Evolutionary conservation across 2,888 invertebrate species (phyloP).

Genomic region (Chelonus formosanus): DNA sequence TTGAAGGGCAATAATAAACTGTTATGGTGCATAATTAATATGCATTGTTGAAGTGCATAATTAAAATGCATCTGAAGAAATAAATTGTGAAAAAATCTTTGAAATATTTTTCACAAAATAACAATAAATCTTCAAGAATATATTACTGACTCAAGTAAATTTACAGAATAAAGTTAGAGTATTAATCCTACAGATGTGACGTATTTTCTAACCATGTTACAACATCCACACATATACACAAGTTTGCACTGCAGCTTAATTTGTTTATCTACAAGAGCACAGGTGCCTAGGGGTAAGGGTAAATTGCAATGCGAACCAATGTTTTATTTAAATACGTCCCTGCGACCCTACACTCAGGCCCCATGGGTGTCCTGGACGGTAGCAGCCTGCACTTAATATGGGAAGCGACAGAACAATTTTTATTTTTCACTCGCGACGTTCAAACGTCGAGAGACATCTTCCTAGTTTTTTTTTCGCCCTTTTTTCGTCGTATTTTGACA

Average conservation of each 20-base stretch:
- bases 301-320: slow-evolving; percentile 59
- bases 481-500: slow-evolving; percentile 13
- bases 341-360: slow-evolving; percentile 53
- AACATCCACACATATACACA: slow-evolving; percentile 49
- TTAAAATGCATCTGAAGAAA: no score
- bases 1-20: no score
- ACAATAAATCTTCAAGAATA: no score
- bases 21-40: no score
- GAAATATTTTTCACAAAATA: no score
- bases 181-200: no score
- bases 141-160: no score
- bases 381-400: slow-evolving; percentile 60
- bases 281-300: slow-evolving; percentile 43
- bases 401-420: slow-evolving; percentile 61
- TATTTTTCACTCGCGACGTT: slow-evolving; percentile 51
- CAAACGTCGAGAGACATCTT: slow-evolving; percentile 32
- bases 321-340: slow-evolving; percentile 63
- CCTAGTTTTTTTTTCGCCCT: slow-evolving; percentile 36
- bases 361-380: slow-evolving; percentile 60
- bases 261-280: slow-evolving; percentile 57
- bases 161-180: no score
- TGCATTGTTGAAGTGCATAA: no score
- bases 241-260: slow-evolving; percentile 58
- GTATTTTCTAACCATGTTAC: no score
- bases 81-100: no score